phyloP scores from a whole-genome alignment of 2,797 vertebrate genomes.

The Sus cebifrons region DNA sequence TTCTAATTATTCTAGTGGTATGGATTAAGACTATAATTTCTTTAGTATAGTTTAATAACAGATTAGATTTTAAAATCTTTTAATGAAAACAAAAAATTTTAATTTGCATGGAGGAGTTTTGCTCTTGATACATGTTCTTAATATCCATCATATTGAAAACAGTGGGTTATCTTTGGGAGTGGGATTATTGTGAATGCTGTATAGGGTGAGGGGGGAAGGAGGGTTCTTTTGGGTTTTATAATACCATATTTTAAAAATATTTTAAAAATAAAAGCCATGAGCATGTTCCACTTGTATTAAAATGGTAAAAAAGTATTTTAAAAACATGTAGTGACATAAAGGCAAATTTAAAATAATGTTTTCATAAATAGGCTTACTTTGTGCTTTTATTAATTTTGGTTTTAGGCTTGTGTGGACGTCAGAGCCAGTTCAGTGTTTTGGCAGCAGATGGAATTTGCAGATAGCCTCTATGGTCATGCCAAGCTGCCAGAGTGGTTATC shows the following conservation, averaged over 20 bases:
- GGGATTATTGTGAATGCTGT: background rate
- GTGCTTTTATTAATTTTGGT: constrained; percentile 65
- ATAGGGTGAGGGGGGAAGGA: background rate
- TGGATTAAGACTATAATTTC: background rate
- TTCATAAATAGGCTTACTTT: background rate
- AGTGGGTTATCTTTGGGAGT: background rate
- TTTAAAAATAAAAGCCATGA: background rate
- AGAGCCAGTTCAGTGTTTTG: constrained; percentile 96
- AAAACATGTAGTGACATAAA: constrained; percentile 21
- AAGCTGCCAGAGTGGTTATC: constrained; percentile 96
- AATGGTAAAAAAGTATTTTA: constrained; percentile 37
- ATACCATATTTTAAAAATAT: background rate
- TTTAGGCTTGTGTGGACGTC: constrained; percentile 97
- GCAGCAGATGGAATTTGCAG: constrained; percentile 95
- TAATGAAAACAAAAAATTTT: constrained; percentile 43
- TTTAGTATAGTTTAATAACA: constrained; percentile 41
- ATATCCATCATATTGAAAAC: background rate
- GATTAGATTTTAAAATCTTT: constrained; percentile 49
- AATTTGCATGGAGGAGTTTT: constrained; percentile 29
- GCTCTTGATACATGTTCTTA: background rate
- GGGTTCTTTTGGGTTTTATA: background rate
- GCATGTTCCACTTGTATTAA: constrained; percentile 38
- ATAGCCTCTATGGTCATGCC: constrained; percentile 90
- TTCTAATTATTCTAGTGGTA: constrained; percentile 35
- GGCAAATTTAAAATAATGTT: background rate